Evolutionary conservation across 2,797 vertebrate genomes (phyloP).

Genomic region (Ceryle rudis): DNA sequence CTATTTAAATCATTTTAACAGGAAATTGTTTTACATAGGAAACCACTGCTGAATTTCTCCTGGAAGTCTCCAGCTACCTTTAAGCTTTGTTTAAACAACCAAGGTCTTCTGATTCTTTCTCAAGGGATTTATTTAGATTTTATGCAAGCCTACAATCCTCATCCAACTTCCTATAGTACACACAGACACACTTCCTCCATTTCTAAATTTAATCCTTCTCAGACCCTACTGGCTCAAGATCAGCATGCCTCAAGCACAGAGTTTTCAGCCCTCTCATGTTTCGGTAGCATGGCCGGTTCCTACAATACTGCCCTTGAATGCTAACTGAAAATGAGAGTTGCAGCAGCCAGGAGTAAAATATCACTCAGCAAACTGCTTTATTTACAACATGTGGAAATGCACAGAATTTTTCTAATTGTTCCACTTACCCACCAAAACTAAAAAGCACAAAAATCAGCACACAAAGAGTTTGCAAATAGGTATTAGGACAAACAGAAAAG

Average conservation of each 20-base stretch:
- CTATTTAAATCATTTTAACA: conserved; percentile 39
- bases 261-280: background rate
- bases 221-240: background rate
- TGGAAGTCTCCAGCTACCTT: conserved; percentile 35
- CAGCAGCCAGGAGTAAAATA: background rate
- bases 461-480: background rate
- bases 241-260: background rate
- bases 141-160: background rate
- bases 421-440: background rate
- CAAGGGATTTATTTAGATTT: conserved; percentile 50
- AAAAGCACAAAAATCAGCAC: background rate
- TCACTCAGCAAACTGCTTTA: background rate
- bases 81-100: conserved; percentile 43
- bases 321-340: background rate
- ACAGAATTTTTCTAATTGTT: background rate
- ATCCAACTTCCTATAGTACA: conserved; percentile 26
- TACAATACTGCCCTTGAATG: background rate
- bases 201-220: conserved; percentile 60
- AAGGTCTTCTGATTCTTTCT: conserved; percentile 36
- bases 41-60: conserved; percentile 22
- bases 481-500: background rate
- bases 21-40: conserved; percentile 51
- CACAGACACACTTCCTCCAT: conserved; percentile 23
- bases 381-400: background rate
- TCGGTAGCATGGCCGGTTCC: background rate